Conservation (phyloP, 2,797 vertebrate genomes). For the Hemibagrus guttatus region DNA sequence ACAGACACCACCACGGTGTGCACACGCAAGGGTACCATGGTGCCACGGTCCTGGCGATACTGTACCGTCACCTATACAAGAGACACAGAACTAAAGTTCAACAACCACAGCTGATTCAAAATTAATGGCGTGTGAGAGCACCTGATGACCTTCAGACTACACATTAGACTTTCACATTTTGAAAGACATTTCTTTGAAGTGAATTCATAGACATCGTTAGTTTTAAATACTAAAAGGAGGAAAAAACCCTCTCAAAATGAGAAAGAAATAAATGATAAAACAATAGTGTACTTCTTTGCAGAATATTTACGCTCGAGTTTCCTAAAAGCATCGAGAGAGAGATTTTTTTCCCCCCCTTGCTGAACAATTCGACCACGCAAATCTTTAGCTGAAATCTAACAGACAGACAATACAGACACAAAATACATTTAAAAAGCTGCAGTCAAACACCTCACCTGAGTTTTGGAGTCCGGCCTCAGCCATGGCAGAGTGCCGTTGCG, state of each 20-base stretch:
- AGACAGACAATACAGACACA: not conserved
- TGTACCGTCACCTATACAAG: slow-evolving; percentile 87
- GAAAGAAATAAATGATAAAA: too few relatives aligned
- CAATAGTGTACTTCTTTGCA: too few relatives aligned
- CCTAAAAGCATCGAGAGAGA: not conserved
- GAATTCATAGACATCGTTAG: too few relatives aligned
- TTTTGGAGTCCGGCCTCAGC: slow-evolving; percentile 94
- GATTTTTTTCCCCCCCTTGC: not conserved
- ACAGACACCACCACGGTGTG: slow-evolving; percentile 95
- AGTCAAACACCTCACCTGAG: slow-evolving; percentile 78
- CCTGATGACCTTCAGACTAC: not conserved
- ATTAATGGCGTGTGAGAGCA: not conserved
- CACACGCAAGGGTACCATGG: slow-evolving; percentile 88
- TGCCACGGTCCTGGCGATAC: slow-evolving; percentile 90
- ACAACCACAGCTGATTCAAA: not conserved
- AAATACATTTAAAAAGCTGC: not conserved
- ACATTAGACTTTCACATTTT: not conserved
- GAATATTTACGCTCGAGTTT: too few relatives aligned
- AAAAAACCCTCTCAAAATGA: too few relatives aligned
- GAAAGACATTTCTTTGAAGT: too few relatives aligned
- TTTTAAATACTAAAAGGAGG: too few relatives aligned
- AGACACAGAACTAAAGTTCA: not conserved
- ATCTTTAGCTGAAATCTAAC: not conserved
- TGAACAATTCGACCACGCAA: not conserved
- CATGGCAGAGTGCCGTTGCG: slow-evolving; percentile 84